Percentiles rank a stretch among this genome's conserved stretches.
Evolutionary conservation across 2,113 vertebrate genomes (phyloP).

Genomic region (Micromys minutus): DNA sequence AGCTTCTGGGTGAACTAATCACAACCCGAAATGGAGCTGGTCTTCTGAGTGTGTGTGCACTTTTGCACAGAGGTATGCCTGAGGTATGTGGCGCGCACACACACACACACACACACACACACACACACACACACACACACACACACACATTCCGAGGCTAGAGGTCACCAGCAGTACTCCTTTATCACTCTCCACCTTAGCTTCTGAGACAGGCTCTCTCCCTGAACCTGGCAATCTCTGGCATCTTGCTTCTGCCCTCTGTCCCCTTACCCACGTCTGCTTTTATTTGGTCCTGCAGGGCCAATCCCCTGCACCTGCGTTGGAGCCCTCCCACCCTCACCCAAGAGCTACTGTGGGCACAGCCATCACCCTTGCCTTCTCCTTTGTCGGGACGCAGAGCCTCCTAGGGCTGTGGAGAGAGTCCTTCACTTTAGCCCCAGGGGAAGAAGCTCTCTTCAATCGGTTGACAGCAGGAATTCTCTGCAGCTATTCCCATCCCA

Average conservation of each 20-base stretch:
- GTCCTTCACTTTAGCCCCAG: not conserved
- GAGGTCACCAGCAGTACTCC: not conserved
- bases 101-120: fast-evolving
- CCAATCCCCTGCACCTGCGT: not conserved
- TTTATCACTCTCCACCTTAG: not conserved
- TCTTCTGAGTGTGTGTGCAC: not conserved
- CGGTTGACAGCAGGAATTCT: not conserved
- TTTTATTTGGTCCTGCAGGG: not conserved
- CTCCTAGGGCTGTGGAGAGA: not conserved
- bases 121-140: not conserved
- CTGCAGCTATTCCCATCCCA: not conserved
- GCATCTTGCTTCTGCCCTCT: not conserved
- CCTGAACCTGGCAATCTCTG: not conserved
- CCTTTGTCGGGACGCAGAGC: not conserved
- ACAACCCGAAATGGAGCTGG: not conserved
- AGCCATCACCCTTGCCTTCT: not conserved
- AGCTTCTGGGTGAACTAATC: slow-evolving; percentile 15
- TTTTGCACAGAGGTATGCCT: not conserved
- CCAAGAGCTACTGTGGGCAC: not conserved
- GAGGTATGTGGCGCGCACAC: not conserved
- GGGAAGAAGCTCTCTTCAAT: not conserved
- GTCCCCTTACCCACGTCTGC: not conserved
- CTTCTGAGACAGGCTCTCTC: not conserved
- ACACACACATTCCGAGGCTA: not conserved
- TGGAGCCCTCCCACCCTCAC: fast-evolving